These are phyloP conservation scores for Epinephelus coioides DNA, from an alignment of 2,797 vertebrate genomes.

Conservation along the genomic window DNA sequence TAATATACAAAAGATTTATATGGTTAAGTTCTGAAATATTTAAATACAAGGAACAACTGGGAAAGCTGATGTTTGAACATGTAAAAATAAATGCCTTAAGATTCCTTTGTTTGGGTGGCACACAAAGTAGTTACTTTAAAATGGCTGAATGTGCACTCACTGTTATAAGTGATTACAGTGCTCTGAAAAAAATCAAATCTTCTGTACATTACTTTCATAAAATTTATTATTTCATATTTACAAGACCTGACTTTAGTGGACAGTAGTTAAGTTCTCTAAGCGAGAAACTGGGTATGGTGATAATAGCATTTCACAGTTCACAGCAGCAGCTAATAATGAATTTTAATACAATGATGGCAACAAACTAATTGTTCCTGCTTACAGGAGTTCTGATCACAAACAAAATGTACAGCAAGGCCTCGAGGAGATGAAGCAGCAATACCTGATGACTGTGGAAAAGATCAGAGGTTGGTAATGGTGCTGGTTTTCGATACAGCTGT, in stretches of 20 bases:
- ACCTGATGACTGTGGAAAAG: conserved; percentile 92
- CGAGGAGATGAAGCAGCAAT: conserved; percentile 94
- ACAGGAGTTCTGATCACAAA: conserved; percentile 56
- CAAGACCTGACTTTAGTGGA: not conserved
- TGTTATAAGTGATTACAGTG: not conserved
- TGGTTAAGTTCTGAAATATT: not conserved
- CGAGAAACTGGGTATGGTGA: not conserved
- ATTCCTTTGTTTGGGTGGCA: not conserved
- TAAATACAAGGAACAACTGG: no score
- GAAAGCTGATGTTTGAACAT: not conserved
- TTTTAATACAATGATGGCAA: not conserved
- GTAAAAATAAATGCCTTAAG: no score
- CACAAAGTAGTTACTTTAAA: not conserved
- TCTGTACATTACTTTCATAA: not conserved
- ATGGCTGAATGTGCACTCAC: not conserved
- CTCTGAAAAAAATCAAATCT: not conserved
- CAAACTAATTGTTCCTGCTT: not conserved
- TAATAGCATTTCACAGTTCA: not conserved
- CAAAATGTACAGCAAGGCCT: conserved; percentile 86
- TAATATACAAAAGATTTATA: not conserved
- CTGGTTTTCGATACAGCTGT: not conserved
- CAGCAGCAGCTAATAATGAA: not conserved
- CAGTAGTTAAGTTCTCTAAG: not conserved
- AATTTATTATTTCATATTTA: not conserved
- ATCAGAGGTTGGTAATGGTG: conserved; percentile 88